These are phyloP conservation scores for Agonopterix alstromeriana DNA, from an alignment of 2,888 invertebrate genomes.

Conservation along the genomic window DNA sequence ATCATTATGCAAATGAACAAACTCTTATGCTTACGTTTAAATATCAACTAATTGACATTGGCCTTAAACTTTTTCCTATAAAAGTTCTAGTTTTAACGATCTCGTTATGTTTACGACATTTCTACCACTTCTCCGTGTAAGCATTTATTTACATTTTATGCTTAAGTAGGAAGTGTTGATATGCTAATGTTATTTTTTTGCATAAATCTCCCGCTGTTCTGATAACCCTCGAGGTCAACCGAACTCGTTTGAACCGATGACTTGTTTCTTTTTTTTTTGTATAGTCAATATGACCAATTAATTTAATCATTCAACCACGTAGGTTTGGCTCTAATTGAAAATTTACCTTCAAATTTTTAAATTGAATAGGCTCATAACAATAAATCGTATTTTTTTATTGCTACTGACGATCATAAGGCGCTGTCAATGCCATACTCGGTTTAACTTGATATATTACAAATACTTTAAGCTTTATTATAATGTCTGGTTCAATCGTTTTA, in stretches of 20 bases:
- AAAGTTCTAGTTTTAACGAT: background rate
- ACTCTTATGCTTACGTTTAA: slow-evolving; percentile 3
- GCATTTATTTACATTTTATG: slow-evolving; percentile 11
- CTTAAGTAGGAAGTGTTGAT: slow-evolving; percentile 20
- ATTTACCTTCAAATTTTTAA: slow-evolving; percentile 9
- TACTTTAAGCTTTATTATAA: background rate
- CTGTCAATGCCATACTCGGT: slow-evolving; percentile 1
- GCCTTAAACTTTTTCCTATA: slow-evolving; percentile 4
- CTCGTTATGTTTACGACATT: slow-evolving; percentile 12
- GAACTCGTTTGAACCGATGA: slow-evolving; percentile 15
- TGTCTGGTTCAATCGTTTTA: background rate
- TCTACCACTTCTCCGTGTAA: slow-evolving; percentile 13
- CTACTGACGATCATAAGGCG: slow-evolving; percentile 1
- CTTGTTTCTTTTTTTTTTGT: slow-evolving; percentile 8
- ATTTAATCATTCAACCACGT: slow-evolving; percentile 2
- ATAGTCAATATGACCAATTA: slow-evolving; percentile 5
- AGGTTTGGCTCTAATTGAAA: slow-evolving; percentile 10
- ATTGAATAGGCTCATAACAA: slow-evolving; percentile 6
- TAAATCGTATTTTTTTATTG: slow-evolving; percentile 8
- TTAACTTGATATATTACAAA: background rate
- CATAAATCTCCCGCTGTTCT: slow-evolving; percentile 16
- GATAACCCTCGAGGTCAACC: slow-evolving; percentile 13
- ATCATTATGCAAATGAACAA: background rate
- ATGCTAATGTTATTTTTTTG: slow-evolving; percentile 21
- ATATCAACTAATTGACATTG: slow-evolving; percentile 10